These are phyloP conservation scores for Girardinichthys multiradiatus DNA, from an alignment of 2,113 vertebrate genomes.

Conservation along the genomic window DNA sequence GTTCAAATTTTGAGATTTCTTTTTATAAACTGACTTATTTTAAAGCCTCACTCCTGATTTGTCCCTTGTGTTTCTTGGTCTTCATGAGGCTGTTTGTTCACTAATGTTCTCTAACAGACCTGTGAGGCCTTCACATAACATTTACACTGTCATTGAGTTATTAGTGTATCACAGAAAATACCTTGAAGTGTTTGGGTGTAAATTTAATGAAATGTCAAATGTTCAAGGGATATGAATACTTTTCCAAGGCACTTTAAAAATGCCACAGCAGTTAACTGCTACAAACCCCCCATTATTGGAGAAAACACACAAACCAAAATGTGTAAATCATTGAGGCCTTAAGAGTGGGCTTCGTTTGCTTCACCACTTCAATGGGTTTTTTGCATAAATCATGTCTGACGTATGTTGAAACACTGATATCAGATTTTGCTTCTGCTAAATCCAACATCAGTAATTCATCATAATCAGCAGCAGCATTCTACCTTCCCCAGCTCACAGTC, in stretches of 20 bases:
- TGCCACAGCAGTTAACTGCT: neutral
- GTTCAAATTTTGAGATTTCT: no score
- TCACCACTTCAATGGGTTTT: neutral
- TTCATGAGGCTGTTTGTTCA: no score
- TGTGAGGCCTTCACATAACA: no score
- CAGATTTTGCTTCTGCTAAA: neutral
- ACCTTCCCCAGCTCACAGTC: neutral
- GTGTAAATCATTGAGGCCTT: neutral
- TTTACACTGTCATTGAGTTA: no score
- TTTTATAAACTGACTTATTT: no score
- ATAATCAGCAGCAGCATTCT: conserved; percentile 10
- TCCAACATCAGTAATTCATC: conserved; percentile 13
- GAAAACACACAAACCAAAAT: neutral
- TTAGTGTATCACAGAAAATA: no score
- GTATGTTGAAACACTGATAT: neutral
- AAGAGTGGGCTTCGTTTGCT: neutral
- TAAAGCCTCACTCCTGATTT: no score
- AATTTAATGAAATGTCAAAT: no score
- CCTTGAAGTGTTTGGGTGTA: no score
- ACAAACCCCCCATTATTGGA: neutral
- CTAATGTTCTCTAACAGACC: no score
- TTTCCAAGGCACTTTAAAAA: neutral
- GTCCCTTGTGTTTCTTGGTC: no score
- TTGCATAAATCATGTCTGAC: neutral
- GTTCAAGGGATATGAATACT: neutral